Evolutionary conservation across 2,888 invertebrate species (phyloP).

Genomic region (Tenthredo livida): DNA sequence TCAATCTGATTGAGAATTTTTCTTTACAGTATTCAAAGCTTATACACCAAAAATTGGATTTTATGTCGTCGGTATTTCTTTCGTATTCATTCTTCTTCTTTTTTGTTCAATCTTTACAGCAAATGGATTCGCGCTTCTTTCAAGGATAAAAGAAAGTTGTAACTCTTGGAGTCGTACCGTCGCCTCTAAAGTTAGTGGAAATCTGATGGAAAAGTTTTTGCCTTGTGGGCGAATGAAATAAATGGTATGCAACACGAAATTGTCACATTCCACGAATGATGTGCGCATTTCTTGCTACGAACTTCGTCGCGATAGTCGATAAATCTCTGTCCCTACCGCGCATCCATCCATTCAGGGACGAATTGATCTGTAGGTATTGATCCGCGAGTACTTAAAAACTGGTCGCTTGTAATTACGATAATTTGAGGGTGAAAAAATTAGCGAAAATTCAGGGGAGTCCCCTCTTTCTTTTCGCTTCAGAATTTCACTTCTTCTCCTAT

Average conservation of each 20-base stretch:
- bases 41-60: neutral
- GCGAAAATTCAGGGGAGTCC: neutral
- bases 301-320: neutral
- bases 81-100: neutral
- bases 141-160: conserved; percentile 12
- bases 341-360: neutral
- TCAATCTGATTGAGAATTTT: neutral
- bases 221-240: conserved; percentile 29
- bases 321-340: conserved; percentile 1
- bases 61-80: neutral
- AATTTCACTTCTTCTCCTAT: neutral
- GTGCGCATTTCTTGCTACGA: neutral
- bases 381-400: conserved; percentile 8
- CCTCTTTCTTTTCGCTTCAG: neutral
- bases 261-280: conserved; percentile 29
- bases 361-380: conserved; percentile 11
- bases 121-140: conserved; percentile 39
- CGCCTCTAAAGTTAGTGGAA: conserved; percentile 5
- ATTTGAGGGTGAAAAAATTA: conserved; percentile 17
- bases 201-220: conserved; percentile 45
- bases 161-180: conserved; percentile 12
- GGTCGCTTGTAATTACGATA: conserved; percentile 16
- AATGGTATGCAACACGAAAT: conserved; percentile 40
- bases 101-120: neutral
- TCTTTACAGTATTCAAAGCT: neutral